A percentile compares a stretch with the other conserved stretches of the same genome.
Conservation (phyloP, 2,888 invertebrate genomes). For the Brachyopa scutellaris region DNA sequence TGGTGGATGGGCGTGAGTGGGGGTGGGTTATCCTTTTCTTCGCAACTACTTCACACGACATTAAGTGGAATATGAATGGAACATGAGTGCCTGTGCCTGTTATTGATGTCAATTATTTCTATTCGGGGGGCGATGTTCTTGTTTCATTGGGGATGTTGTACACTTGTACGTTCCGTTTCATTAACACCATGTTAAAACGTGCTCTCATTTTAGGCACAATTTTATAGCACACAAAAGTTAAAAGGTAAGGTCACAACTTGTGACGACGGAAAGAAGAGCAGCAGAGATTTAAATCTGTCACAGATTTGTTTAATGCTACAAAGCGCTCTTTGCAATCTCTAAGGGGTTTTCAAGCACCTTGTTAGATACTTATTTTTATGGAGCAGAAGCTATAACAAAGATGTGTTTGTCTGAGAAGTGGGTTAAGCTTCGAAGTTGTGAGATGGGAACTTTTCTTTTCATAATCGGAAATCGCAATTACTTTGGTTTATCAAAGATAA, state of each 20-base stretch:
- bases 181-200: neutral
- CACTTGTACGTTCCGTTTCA: neutral
- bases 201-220: neutral
- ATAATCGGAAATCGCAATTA: too few relatives aligned
- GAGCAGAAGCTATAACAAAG: too few relatives aligned
- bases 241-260: neutral
- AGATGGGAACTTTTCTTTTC: too few relatives aligned
- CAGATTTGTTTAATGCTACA: too few relatives aligned
- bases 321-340: too few relatives aligned
- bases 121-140: neutral
- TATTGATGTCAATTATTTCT: conserved; percentile 53
- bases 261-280: neutral
- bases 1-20: neutral
- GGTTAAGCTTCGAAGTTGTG: too few relatives aligned
- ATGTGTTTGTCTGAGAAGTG: too few relatives aligned
- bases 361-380: too few relatives aligned
- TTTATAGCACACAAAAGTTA: neutral
- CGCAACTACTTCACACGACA: conserved; percentile 36
- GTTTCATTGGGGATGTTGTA: conserved; percentile 15
- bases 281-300: neutral
- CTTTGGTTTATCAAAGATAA: too few relatives aligned
- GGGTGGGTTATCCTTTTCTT: conserved; percentile 28
- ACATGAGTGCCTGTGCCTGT: conserved; percentile 46
- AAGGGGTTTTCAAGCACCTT: too few relatives aligned
- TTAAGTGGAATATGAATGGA: conserved; percentile 31